Evolutionary conservation across 2,888 invertebrate genomes (phyloP).

Genomic region (Ophion obscuratus): DNA sequence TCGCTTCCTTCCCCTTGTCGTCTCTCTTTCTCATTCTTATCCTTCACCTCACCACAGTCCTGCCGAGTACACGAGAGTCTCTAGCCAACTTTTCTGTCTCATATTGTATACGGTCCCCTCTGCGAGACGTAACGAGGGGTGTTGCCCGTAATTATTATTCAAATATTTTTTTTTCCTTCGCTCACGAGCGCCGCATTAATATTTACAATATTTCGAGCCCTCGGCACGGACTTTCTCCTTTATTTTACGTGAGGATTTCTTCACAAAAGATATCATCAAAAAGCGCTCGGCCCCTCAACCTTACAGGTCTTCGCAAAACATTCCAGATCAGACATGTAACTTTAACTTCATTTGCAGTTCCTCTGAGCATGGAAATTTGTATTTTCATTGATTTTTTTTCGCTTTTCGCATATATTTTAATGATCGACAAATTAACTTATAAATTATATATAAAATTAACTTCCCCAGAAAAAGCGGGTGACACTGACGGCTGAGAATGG

Average conservation of each 20-base stretch:
- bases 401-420: too few relatives aligned
- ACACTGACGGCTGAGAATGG: too few relatives aligned
- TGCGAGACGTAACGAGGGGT: constrained; percentile 72
- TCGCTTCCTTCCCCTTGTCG: constrained; percentile 18
- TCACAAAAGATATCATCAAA: constrained; percentile 36
- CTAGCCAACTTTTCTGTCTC: constrained; percentile 56
- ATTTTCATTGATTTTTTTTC: too few relatives aligned
- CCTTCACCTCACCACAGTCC: constrained; percentile 69
- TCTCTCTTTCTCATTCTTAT: constrained; percentile 42
- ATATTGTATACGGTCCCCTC: constrained; percentile 62
- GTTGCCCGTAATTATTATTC: constrained; percentile 80
- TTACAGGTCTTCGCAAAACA: too few relatives aligned
- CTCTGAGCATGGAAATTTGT: too few relatives aligned
- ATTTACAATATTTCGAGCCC: constrained; percentile 75
- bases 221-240: constrained; percentile 25
- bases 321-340: too few relatives aligned
- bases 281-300: neutral
- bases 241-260: constrained; percentile 36
- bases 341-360: too few relatives aligned
- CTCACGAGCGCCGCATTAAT: constrained; percentile 76
- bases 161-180: constrained; percentile 81
- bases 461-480: too few relatives aligned
- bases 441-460: too few relatives aligned
- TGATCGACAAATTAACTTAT: too few relatives aligned
- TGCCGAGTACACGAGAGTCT: constrained; percentile 63